phyloP scores from a whole-genome alignment of 37 sponge, comb jelly and placozoan genomes.

The Cladorhizidae sp. region DNA sequence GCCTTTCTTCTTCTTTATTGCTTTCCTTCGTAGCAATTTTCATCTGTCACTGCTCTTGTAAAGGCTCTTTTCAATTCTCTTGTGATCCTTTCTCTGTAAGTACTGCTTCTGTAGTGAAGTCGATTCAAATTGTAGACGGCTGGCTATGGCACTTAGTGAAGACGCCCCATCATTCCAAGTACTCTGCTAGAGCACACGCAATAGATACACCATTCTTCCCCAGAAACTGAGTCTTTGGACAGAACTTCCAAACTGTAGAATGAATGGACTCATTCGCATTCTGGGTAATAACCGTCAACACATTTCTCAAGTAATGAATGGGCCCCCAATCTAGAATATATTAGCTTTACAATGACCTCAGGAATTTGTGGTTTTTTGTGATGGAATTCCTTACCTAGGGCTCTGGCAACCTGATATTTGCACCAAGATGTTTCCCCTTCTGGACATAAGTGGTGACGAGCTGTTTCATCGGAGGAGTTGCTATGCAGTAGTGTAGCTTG shows the following conservation, averaged over 20 bases:
- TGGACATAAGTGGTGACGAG: conserved; percentile 29
- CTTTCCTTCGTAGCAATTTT: not conserved
- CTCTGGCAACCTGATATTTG: conserved; percentile 12
- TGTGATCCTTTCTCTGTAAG: not conserved
- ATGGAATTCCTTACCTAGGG: not conserved
- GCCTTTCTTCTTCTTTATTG: conserved; percentile 11
- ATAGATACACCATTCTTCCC: not conserved
- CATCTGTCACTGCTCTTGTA: not conserved
- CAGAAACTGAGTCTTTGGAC: not conserved
- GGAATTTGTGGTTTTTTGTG: conserved; percentile 6
- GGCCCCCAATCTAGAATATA: not conserved
- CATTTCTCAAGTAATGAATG: not conserved
- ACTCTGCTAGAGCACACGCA: conserved; percentile 6
- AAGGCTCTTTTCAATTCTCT: not conserved
- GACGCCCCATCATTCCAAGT: no score
- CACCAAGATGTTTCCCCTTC: conserved; percentile 29
- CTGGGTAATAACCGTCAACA: conserved; percentile 8
- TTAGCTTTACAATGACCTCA: not conserved
- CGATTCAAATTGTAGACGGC: not conserved
- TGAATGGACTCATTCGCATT: conserved; percentile 1
- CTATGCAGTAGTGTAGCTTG: conserved; percentile 17
- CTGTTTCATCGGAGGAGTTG: conserved; percentile 22
- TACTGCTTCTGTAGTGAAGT: not conserved
- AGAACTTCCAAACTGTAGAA: not conserved
- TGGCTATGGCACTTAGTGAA: no score